Evolutionary conservation across 2,888 invertebrate species (phyloP).

Genomic region (Homarus gammarus): DNA sequence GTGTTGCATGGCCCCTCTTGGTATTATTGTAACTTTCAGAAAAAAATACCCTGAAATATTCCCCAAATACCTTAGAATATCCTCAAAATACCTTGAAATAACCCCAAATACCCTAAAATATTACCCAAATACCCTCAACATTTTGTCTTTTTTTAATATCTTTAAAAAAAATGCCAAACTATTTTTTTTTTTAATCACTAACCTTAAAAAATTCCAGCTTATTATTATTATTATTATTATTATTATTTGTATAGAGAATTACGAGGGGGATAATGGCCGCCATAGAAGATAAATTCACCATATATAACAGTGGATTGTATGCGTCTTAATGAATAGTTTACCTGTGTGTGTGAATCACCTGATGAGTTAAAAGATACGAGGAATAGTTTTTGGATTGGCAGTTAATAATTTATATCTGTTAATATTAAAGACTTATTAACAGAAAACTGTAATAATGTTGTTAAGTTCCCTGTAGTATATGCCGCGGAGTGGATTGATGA

Average conservation of each 20-base stretch:
- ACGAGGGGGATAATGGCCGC: background rate
- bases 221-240: background rate
- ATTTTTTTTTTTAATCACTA: background rate
- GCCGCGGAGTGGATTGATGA: background rate
- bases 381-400: background rate
- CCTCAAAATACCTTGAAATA: too few relatives aligned
- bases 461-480: background rate
- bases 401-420: background rate
- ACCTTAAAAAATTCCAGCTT: background rate
- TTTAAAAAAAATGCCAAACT: background rate
- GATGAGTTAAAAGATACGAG: too few relatives aligned
- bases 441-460: too few relatives aligned
- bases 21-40: background rate
- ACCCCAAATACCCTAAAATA: too few relatives aligned
- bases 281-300: background rate
- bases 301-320: background rate
- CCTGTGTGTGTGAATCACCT: background rate
- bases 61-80: too few relatives aligned
- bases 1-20: constrained; percentile 18
- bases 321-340: too few relatives aligned
- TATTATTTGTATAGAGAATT: background rate
- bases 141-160: background rate
- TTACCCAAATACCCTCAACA: background rate
- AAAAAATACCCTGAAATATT: too few relatives aligned
- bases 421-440: background rate